Percentiles rank a stretch among this genome's conserved stretches.
These are phyloP conservation scores for Albula glossodonta DNA, from an alignment of 2,113 vertebrate genomes.

Conservation along the genomic window DNA sequence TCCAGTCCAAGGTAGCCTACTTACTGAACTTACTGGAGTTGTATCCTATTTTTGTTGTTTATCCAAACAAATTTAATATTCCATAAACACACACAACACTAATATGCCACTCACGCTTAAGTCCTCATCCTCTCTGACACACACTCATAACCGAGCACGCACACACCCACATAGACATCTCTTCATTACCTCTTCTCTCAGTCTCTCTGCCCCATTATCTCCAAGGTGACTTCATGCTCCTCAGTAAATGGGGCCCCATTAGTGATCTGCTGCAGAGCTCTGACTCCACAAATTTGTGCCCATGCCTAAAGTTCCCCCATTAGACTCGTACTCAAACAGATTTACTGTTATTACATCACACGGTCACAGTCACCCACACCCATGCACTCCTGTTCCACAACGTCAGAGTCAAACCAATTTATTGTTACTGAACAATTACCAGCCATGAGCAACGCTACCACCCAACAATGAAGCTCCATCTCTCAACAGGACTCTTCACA, in stretches of 20 bases:
- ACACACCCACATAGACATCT: conserved; percentile 26
- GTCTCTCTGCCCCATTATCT: background rate
- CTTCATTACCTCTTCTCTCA: background rate
- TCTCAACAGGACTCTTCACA: background rate
- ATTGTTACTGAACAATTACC: background rate
- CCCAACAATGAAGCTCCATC: background rate
- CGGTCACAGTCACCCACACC: background rate
- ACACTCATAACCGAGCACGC: conserved; percentile 8
- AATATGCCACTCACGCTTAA: conserved; percentile 14
- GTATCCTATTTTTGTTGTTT: too few species aligned
- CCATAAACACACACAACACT: conserved; percentile 17
- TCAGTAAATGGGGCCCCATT: conserved; percentile 6
- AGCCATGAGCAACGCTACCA: background rate
- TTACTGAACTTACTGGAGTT: too few species aligned
- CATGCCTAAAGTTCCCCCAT: conserved; percentile 7
- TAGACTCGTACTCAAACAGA: conserved; percentile 5
- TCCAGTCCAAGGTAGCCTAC: background rate
- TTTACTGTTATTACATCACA: conserved; percentile 16
- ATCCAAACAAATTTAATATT: too few species aligned
- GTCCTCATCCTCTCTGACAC: background rate
- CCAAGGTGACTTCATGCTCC: conserved; percentile 10
- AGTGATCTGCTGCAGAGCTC: background rate
- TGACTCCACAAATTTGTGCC: background rate
- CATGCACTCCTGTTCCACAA: background rate
- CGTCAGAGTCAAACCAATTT: background rate